phyloP scores from a whole-genome alignment of 2,797 vertebrate genomes.

The Macroramphosus scolopax region DNA sequence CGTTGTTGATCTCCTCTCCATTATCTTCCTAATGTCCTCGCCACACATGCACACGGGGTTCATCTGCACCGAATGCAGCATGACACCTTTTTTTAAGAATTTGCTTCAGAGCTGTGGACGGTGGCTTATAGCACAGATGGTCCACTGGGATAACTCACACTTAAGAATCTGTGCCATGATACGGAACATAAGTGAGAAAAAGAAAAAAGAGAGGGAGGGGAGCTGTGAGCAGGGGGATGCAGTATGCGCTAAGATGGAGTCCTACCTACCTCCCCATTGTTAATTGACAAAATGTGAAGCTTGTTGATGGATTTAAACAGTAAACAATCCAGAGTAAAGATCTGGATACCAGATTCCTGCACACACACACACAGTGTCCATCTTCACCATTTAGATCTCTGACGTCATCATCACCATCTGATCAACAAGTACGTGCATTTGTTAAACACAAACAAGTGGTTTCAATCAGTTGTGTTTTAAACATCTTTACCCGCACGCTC shows the following conservation, averaged over 20 bases:
- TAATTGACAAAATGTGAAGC: not conserved
- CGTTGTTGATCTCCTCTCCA: too few species aligned
- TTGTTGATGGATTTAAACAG: too few species aligned
- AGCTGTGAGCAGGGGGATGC: constrained; percentile 1
- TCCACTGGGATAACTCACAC: constrained; percentile 39
- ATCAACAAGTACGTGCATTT: too few species aligned
- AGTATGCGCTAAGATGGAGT: too few species aligned
- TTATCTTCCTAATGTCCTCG: too few species aligned
- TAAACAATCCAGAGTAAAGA: too few species aligned
- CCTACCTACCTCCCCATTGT: not conserved
- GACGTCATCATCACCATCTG: too few species aligned
- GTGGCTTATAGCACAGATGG: constrained; percentile 36
- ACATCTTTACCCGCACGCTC: too few species aligned
- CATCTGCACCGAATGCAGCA: not conserved
- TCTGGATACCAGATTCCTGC: too few species aligned
- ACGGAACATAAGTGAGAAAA: constrained; percentile 24
- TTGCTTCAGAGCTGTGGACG: constrained; percentile 24
- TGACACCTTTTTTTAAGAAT: constrained; percentile 21
- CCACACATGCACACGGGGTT: not conserved
- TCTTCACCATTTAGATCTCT: too few species aligned
- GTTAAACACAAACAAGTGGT: too few species aligned
- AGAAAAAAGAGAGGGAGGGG: constrained; percentile 1
- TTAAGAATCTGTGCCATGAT: constrained; percentile 26
- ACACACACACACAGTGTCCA: not conserved
- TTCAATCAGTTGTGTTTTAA: too few species aligned